A percentile compares a stretch with the other conserved stretches of the same genome.
Conservation (phyloP, 2,113 vertebrate genomes). For the Polypterus bichir region DNA sequence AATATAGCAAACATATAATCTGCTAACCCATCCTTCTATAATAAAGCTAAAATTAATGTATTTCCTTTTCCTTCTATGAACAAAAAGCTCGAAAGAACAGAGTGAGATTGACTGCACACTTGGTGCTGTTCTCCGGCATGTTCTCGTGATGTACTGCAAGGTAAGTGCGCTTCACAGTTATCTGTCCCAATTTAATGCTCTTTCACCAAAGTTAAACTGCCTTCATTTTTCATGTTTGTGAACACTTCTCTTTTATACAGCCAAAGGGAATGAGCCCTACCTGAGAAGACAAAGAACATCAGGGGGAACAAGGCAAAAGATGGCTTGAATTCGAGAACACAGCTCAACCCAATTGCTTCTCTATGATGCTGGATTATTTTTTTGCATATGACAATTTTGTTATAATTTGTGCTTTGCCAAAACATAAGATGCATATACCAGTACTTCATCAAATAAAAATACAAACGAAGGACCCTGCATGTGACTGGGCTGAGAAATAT, state of each 20-base stretch:
- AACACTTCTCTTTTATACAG: background rate
- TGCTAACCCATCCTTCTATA: too few species aligned
- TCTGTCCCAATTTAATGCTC: constrained; percentile 41
- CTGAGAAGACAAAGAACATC: too few species aligned
- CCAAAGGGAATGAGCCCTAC: too few species aligned
- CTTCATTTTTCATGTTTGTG: constrained; percentile 26
- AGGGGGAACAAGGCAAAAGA: too few species aligned
- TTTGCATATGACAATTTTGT: too few species aligned
- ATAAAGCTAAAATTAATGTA: too few species aligned
- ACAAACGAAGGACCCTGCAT: constrained; percentile 38
- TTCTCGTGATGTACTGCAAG: constrained; percentile 9
- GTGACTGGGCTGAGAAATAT: constrained; percentile 43
- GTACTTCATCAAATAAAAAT: constrained; percentile 7
- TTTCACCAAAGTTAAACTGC: constrained; percentile 43
- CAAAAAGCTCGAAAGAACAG: background rate
- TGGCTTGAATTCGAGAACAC: too few species aligned
- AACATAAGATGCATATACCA: too few species aligned
- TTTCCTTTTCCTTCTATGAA: constrained; percentile 3
- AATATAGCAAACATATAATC: constrained; percentile 1
- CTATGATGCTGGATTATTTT: too few species aligned
- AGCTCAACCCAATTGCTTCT: too few species aligned
- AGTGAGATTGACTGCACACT: constrained; percentile 9
- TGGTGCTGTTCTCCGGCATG: background rate
- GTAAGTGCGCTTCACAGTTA: constrained; percentile 35
- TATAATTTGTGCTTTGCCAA: too few species aligned